A percentile compares a stretch with the other conserved stretches of the same genome.
Evolutionary conservation across 2,888 invertebrate species (phyloP).

Genomic region (Tachina fera): DNA sequence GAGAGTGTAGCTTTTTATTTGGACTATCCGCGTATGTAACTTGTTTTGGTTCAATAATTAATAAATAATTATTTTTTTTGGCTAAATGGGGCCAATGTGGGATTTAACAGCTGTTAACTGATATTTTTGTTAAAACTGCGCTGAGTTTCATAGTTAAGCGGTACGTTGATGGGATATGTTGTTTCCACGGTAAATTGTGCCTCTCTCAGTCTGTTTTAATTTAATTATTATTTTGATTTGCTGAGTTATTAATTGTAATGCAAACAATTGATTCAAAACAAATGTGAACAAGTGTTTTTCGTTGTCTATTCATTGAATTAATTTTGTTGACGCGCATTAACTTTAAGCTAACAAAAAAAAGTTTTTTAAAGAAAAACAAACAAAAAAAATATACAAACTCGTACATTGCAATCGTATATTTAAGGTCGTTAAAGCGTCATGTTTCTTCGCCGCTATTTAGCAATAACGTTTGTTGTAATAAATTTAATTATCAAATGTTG

Average conservation of each 20-base stretch:
- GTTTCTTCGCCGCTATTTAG: constrained; percentile 37
- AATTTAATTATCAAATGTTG: constrained; percentile 52
- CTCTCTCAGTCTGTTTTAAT: constrained; percentile 25
- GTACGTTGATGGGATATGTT: constrained; percentile 74
- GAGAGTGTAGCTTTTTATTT: constrained; percentile 30
- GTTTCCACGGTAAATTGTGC: constrained; percentile 68
- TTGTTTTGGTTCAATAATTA: constrained; percentile 24
- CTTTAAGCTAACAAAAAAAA: constrained; percentile 18
- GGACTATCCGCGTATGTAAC: neutral
- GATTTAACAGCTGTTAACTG: constrained; percentile 56
- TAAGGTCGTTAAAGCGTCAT: constrained; percentile 29
- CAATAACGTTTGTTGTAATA: constrained; percentile 18
- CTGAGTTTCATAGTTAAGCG: constrained; percentile 75
- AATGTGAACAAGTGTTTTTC: constrained; percentile 59
- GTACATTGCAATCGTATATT: neutral
- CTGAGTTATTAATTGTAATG: constrained; percentile 12
- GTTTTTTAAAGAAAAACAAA: neutral
- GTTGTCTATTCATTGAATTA: constrained; percentile 16
- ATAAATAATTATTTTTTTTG: constrained; percentile 23
- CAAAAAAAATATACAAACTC: neutral
- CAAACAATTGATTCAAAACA: constrained; percentile 36
- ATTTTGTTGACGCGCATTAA: constrained; percentile 17
- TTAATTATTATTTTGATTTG: constrained; percentile 37
- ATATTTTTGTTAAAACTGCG: constrained; percentile 30
- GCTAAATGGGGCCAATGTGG: constrained; percentile 49